Conservation (phyloP, 2,797 vertebrate genomes). For the Bradypus variegatus region DNA sequence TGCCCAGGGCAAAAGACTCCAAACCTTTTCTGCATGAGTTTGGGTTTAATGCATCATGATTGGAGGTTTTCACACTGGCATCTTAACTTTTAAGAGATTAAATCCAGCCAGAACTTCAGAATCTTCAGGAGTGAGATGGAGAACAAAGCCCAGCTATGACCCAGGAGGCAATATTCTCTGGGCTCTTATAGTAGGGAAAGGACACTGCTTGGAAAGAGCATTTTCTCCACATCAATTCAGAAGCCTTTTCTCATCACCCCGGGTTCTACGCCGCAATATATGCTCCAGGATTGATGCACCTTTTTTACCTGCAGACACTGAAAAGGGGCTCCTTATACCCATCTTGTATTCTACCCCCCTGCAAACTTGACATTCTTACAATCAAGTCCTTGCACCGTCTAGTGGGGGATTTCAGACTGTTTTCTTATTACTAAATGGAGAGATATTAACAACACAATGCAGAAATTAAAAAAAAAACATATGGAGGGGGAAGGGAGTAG, state of each 20-base stretch:
- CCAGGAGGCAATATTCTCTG: slow-evolving; percentile 22
- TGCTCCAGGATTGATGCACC: neutral
- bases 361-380: slow-evolving; percentile 45
- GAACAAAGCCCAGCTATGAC: slow-evolving; percentile 45
- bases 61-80: slow-evolving; percentile 43
- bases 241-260: neutral
- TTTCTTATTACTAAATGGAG: slow-evolving; percentile 74
- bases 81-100: slow-evolving; percentile 55
- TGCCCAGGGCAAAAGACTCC: slow-evolving; percentile 23
- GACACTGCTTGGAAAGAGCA: neutral
- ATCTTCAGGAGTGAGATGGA: slow-evolving; percentile 35
- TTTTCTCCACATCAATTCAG: rapidly evolving
- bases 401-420: slow-evolving; percentile 62
- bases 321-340: neutral
- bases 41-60: slow-evolving; percentile 32
- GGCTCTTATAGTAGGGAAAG: neutral
- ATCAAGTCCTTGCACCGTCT: slow-evolving; percentile 58
- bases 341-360: slow-evolving; percentile 3
- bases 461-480: slow-evolving; percentile 66
- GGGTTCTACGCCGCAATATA: neutral
- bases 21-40: slow-evolving; percentile 37
- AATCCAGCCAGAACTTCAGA: slow-evolving; percentile 50
- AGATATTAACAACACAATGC: slow-evolving; percentile 78
- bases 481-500: neutral
- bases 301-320: neutral